Conservation (phyloP, 2,888 invertebrate genomes). For the Hydriomena furcata region DNA sequence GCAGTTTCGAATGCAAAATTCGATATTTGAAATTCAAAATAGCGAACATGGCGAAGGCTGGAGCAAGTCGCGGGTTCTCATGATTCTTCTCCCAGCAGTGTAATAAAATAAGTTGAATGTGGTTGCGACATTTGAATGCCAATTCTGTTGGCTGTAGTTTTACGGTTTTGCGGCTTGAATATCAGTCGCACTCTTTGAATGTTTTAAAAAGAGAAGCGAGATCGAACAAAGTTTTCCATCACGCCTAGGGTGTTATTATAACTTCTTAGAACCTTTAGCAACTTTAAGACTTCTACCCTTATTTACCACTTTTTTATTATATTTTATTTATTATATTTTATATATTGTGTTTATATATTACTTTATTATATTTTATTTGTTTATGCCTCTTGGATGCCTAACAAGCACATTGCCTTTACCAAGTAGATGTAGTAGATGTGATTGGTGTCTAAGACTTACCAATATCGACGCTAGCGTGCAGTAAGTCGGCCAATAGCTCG, state of each 20-base stretch:
- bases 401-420: no score
- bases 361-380: no score
- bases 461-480: constrained; percentile 85
- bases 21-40: constrained; percentile 80
- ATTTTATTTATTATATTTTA: no score
- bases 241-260: constrained; percentile 11
- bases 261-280: no score
- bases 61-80: constrained; percentile 59
- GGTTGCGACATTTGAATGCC: constrained; percentile 62
- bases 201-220: constrained; percentile 11
- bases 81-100: constrained; percentile 62
- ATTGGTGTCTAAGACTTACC: no score
- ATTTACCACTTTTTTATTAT: no score
- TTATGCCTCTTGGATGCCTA: no score
- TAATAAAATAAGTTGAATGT: constrained; percentile 68
- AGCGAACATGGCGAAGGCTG: constrained; percentile 54
- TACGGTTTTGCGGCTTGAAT: constrained; percentile 33
- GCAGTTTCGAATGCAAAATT: constrained; percentile 78
- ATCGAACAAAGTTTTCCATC: no score
- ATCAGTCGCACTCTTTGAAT: constrained; percentile 23
- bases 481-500: constrained; percentile 88
- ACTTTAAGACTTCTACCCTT: no score
- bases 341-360: no score
- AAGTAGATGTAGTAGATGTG: no score
- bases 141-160: constrained; percentile 58